These are phyloP conservation scores for Limanda limanda DNA, from an alignment of 2,113 vertebrate genomes.

Conservation along the genomic window DNA sequence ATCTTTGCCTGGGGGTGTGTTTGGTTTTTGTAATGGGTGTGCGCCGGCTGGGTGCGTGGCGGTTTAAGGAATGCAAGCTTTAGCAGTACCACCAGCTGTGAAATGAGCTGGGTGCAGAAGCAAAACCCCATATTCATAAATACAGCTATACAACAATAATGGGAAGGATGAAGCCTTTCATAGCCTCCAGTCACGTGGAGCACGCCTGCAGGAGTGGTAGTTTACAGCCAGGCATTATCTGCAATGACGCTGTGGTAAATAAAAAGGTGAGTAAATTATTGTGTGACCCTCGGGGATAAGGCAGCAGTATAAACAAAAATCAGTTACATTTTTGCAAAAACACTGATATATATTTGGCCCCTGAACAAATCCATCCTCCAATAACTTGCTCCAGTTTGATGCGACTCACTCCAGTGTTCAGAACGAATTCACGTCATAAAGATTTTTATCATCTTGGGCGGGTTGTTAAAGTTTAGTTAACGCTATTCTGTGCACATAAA, in stretches of 20 bases:
- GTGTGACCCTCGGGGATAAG: conserved; percentile 44
- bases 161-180: conserved; percentile 33
- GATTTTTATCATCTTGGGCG: conserved; percentile 53
- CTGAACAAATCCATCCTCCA: conserved; percentile 27
- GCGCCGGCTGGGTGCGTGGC: conserved; percentile 29
- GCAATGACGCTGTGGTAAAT: conserved; percentile 50
- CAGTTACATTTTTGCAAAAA: conserved; percentile 53
- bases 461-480: conserved; percentile 63
- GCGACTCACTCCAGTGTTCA: conserved; percentile 12
- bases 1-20: conserved; percentile 36
- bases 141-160: conserved; percentile 43
- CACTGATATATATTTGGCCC: conserved; percentile 38
- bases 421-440: conserved; percentile 51
- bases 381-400: conserved; percentile 31
- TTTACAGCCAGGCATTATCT: conserved; percentile 59
- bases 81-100: conserved; percentile 29
- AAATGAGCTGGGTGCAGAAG: conserved; percentile 8
- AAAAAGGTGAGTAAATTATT: conserved; percentile 57
- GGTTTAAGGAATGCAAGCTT: conserved; percentile 30
- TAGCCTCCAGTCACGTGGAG: conserved; percentile 31
- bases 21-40: conserved; percentile 43
- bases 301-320: conserved; percentile 50
- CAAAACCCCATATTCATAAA: conserved; percentile 53
- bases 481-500: conserved; percentile 51
- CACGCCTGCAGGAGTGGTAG: conserved; percentile 27